Conservation (phyloP, 2,113 vertebrate genomes). For the Corythaeola cristata region DNA sequence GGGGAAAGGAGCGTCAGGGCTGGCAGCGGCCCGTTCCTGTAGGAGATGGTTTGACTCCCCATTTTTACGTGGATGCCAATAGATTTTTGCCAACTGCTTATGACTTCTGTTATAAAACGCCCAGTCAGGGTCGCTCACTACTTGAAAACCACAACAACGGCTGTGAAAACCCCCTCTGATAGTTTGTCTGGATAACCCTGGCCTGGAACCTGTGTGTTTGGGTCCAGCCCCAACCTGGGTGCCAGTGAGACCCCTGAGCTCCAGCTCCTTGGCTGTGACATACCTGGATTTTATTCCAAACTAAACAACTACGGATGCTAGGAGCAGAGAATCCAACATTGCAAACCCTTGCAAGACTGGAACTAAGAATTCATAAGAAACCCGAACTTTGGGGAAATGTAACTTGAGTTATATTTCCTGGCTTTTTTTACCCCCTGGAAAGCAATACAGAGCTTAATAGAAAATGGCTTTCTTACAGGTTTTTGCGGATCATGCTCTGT, state of each 20-base stretch:
- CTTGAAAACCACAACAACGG: not conserved
- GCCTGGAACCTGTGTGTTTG: not conserved
- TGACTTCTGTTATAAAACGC: not conserved
- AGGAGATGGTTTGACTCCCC: not conserved
- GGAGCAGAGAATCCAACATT: not conserved
- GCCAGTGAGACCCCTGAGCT: fast-evolving
- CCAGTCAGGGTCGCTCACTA: not conserved
- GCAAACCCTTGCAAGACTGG: not conserved
- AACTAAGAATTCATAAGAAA: not conserved
- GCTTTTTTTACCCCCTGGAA: not conserved
- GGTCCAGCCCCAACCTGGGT: not conserved
- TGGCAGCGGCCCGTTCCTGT: not conserved
- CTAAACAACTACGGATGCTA: not conserved
- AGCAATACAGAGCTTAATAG: not conserved
- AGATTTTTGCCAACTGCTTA: not conserved
- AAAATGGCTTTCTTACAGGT: not conserved
- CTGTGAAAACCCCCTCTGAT: not conserved
- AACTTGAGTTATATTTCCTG: not conserved
- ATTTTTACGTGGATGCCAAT: fast-evolving
- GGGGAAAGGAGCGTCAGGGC: not conserved
- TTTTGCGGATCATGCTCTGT: not conserved
- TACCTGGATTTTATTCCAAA: not conserved
- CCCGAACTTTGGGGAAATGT: not conserved
- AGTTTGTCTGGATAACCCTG: not conserved
- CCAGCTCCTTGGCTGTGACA: not conserved